phyloP scores from a whole-genome alignment of 1,140 invertebrate species.

The Scaptomyza graminum region DNA sequence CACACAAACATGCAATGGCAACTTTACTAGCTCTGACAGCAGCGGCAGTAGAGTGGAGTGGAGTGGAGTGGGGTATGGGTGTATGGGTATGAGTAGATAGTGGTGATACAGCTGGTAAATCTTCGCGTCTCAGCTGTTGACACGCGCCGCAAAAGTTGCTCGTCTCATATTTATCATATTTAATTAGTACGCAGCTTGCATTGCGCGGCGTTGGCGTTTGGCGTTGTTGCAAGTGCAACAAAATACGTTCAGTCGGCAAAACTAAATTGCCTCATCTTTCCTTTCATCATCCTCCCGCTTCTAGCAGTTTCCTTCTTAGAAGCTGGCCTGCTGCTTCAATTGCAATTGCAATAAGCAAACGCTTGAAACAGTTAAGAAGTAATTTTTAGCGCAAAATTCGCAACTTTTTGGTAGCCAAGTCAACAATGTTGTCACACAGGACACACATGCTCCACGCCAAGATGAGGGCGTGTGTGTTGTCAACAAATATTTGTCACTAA shows the following conservation, averaged over 20 bases:
- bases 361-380: slow-evolving; percentile 59
- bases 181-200: slow-evolving; percentile 61
- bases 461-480: slow-evolving; percentile 39
- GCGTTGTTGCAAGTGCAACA: slow-evolving; percentile 31
- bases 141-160: slow-evolving; percentile 61
- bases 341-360: background rate
- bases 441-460: slow-evolving; percentile 23
- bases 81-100: no score
- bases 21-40: slow-evolving; percentile 25
- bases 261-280: background rate
- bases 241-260: slow-evolving; percentile 11
- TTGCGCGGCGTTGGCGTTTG: background rate
- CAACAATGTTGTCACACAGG: slow-evolving; percentile 61
- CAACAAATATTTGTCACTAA: slow-evolving; percentile 72
- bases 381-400: slow-evolving; percentile 61
- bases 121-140: slow-evolving; percentile 56
- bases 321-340: background rate
- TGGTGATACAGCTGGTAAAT: slow-evolving; percentile 5
- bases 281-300: background rate
- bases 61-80: background rate
- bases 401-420: slow-evolving; percentile 37
- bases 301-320: background rate
- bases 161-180: slow-evolving; percentile 79
- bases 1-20: slow-evolving; percentile 12
- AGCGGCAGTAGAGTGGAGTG: background rate